These are phyloP conservation scores for Metalampra italica DNA, from an alignment of 2,888 invertebrate species.

Conservation along the genomic window DNA sequence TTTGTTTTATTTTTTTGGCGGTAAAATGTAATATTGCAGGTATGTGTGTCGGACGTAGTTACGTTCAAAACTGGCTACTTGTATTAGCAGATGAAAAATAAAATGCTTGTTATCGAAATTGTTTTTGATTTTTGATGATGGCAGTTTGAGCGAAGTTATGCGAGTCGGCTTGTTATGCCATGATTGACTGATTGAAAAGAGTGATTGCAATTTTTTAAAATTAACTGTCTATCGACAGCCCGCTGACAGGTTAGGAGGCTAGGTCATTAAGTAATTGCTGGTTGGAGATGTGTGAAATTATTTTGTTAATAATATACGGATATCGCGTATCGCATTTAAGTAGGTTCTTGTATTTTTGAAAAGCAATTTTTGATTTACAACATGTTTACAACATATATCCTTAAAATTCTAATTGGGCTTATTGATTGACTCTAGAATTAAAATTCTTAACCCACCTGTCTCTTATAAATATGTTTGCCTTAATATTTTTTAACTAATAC, in stretches of 20 bases:
- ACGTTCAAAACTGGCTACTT: slow-evolving; percentile 44
- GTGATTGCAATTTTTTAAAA: slow-evolving; percentile 17
- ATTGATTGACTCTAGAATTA: no score
- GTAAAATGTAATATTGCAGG: slow-evolving; percentile 18
- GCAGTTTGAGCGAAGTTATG: slow-evolving; percentile 31
- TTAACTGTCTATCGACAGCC: slow-evolving; percentile 19
- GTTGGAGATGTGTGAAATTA: neutral
- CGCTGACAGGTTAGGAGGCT: neutral
- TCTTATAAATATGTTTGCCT: no score
- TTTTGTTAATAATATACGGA: neutral
- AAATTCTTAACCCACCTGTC: no score
- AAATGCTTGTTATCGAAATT: slow-evolving; percentile 54
- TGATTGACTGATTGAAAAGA: slow-evolving; percentile 32
- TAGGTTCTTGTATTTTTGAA: no score
- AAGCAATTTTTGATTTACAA: no score
- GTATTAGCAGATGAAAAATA: slow-evolving; percentile 47
- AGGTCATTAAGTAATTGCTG: neutral
- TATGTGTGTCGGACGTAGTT: slow-evolving; percentile 25
- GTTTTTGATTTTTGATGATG: slow-evolving; percentile 44
- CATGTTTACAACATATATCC: no score
- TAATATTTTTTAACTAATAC: no score
- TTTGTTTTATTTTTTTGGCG: slow-evolving; percentile 9
- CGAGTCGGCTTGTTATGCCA: slow-evolving; percentile 26
- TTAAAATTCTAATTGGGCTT: no score
- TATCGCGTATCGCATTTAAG: no score